These are phyloP conservation scores for Danio albolineatus DNA, from an alignment of 2,797 vertebrate genomes.

Conservation along the genomic window DNA sequence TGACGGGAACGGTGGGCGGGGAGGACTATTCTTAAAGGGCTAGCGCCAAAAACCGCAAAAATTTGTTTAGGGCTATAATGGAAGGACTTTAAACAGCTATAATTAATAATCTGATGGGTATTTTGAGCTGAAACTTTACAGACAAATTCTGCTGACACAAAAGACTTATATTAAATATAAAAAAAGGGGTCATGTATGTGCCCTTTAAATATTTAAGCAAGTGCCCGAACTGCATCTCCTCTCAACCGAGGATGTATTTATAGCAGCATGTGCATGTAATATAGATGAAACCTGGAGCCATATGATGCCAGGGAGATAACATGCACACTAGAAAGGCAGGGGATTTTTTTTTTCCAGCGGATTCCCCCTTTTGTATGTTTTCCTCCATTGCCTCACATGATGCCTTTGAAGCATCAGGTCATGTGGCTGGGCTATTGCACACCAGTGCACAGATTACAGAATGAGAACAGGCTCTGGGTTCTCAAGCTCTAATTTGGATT, in stretches of 20 bases:
- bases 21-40: too few species aligned
- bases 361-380: neutral
- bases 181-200: too few species aligned
- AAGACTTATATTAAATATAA: too few species aligned
- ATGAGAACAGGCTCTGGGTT: conserved; percentile 3
- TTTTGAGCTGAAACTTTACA: too few species aligned
- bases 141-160: too few species aligned
- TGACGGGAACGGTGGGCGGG: too few species aligned
- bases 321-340: neutral
- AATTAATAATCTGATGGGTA: too few species aligned
- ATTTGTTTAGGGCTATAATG: too few species aligned
- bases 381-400: conserved; percentile 35
- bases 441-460: conserved; percentile 38
- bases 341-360: neutral
- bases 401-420: conserved; percentile 23
- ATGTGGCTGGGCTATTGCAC: conserved; percentile 34
- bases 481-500: conserved; percentile 14
- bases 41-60: too few species aligned
- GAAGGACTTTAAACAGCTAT: too few species aligned
- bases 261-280: conserved; percentile 13
- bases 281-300: conserved; percentile 12
- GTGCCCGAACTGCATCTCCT: neutral
- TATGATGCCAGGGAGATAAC: neutral
- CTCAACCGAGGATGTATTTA: neutral
- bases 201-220: neutral